phyloP scores from a whole-genome alignment of 1,140 invertebrate genomes.

The Drosophila navojoa region DNA sequence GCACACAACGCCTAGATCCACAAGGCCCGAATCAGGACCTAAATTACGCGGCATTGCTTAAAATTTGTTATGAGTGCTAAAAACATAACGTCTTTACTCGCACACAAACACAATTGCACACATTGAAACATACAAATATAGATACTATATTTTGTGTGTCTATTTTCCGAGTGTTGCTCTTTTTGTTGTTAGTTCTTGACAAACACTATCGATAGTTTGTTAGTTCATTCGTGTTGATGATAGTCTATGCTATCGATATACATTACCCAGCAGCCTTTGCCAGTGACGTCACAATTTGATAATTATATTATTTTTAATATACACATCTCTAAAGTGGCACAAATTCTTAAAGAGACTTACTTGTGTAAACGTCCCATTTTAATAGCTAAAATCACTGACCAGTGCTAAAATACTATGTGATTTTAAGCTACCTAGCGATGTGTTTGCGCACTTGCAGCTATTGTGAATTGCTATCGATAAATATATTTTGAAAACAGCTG shows the following conservation, averaged over 20 bases:
- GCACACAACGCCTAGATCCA: slow-evolving; percentile 86
- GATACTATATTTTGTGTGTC: slow-evolving; percentile 37
- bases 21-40: slow-evolving; percentile 39
- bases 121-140: slow-evolving; percentile 9
- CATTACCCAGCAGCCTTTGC: too few species aligned
- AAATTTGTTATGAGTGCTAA: slow-evolving; percentile 35
- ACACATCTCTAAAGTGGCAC: neutral
- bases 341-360: neutral
- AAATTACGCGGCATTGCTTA: slow-evolving; percentile 44
- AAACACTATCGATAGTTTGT: slow-evolving; percentile 31
- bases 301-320: too few species aligned
- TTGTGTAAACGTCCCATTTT: too few species aligned
- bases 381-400: too few species aligned
- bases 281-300: neutral
- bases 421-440: neutral
- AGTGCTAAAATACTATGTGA: too few species aligned
- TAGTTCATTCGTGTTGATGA: neutral
- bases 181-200: slow-evolving; percentile 41
- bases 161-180: slow-evolving; percentile 43
- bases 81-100: slow-evolving; percentile 33
- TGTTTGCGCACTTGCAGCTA: neutral
- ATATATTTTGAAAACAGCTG: slow-evolving; percentile 20
- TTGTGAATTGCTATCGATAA: slow-evolving; percentile 26
- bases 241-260: neutral
- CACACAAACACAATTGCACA: slow-evolving; percentile 10